phyloP scores from a whole-genome alignment of 2,113 vertebrate species.

The Chloropsis cyanopogon region DNA sequence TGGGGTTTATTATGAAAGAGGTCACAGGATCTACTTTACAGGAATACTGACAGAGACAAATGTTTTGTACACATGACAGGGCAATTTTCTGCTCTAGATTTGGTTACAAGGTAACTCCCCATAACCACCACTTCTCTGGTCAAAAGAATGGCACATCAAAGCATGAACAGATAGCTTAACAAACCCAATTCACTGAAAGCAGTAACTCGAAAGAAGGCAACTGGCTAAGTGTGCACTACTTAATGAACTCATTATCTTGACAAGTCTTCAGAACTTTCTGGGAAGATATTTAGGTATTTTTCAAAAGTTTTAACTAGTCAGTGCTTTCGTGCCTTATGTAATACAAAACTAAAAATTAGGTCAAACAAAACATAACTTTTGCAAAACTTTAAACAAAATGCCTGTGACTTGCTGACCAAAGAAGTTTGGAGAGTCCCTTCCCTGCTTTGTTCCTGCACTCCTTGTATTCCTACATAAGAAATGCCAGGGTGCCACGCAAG shows the following conservation, averaged over 20 bases:
- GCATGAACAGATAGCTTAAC: conserved; percentile 40
- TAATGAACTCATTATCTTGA: conserved; percentile 3
- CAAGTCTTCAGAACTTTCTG: not conserved
- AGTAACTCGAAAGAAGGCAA: not conserved
- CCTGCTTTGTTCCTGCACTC: not conserved
- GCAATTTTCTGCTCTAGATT: conserved; percentile 46
- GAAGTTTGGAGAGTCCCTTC: not conserved
- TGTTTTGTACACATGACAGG: conserved; percentile 65
- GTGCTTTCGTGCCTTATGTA: not conserved
- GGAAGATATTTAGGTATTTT: conserved; percentile 5
- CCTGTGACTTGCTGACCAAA: not conserved
- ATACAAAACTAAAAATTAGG: not conserved
- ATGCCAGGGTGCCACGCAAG: not conserved
- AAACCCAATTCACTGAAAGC: conserved; percentile 23
- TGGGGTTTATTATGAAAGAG: conserved; percentile 56
- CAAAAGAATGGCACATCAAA: conserved; percentile 49
- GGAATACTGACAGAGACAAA: conserved; percentile 57
- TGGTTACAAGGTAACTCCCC: conserved; percentile 37
- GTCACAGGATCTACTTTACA: conserved; percentile 63
- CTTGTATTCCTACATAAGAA: not conserved
- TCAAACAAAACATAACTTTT: not conserved
- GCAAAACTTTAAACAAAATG: not conserved
- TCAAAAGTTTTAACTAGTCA: not conserved
- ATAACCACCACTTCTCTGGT: not conserved
- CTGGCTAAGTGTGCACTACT: not conserved